Base-by-base conservation (phyloP, 2,888 invertebrate species). In the Ypsolopha scabrella region DNA sequence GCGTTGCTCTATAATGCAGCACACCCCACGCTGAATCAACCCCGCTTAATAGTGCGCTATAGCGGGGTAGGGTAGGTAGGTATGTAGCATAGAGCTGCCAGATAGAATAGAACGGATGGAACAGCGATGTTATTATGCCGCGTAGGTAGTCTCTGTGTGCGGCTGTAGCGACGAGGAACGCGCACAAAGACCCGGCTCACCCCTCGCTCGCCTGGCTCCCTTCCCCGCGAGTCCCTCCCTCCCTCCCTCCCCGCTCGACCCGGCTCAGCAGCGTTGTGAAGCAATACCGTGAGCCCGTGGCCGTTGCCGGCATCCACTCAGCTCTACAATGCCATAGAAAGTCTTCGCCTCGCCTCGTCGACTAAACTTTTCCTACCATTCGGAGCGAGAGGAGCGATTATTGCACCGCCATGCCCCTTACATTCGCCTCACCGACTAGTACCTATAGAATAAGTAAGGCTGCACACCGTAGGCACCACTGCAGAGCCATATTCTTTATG, bases 291-390 rank as follows among this genome's bases (percentile, higher is more conserved):
- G 54, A 50, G 73, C 37, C 33, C 39, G 46, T 11, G 11, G 44
- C 46, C 45, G 52, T 24, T 24, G 24, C 79, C 80, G 78, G 75
- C 81, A 76, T 77, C 80, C 78, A 81, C 77, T 82, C 75, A 72
- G 69, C 77, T 75, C 77, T 72, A 81, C 85, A 86, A 85, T 86
- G 85, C 82, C 85, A 82, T 85, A 85, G 85, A 86, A 86, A 86
- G 85, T 85, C 73, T 69, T 70, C 75, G 77, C 75, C 76, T 80
- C 80, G 78, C 76, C 75, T 76, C 77, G 74, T 64, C 75, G 75
- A 70, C 70, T 70, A 69, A 81, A 83, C 81, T 81, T 83, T 82
- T 83, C 80, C 82, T 82, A 78, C 80, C 77, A 72, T 70, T 67
- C 68, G 70, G 64, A 68, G 63, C 68, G 68, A 74, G 71, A 71